Evolutionary conservation across 2,888 invertebrate genomes (phyloP).

Genomic region (Aleiodes leptofemur): DNA sequence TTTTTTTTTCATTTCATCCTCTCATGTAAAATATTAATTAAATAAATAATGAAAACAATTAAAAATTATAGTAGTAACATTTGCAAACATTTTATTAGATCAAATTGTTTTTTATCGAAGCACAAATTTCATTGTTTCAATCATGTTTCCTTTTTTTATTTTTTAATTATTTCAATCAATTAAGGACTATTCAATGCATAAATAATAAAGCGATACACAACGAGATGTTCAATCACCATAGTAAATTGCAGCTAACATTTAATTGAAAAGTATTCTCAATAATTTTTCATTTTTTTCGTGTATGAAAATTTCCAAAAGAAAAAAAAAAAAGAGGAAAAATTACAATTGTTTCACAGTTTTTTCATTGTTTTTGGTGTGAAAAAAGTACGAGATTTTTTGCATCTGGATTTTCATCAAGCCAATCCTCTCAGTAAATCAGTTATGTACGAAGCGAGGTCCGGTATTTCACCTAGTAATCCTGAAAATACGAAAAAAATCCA

Average conservation of each 20-base stretch:
- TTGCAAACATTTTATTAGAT: conserved; percentile 65
- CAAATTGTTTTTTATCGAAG: conserved; percentile 65
- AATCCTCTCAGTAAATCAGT: conserved; percentile 77
- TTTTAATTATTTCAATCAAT: not conserved
- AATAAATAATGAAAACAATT: conserved; percentile 14
- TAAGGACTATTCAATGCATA: conserved; percentile 57
- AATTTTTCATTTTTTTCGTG: not conserved
- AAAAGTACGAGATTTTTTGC: conserved; percentile 23
- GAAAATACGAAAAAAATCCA: conserved; percentile 60
- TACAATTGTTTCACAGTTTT: conserved; percentile 36
- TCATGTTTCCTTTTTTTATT: not conserved
- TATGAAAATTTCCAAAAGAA: conserved; percentile 3
- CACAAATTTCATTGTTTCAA: conserved; percentile 58
- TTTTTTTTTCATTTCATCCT: conserved; percentile 30
- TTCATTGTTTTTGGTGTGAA: conserved; percentile 1
- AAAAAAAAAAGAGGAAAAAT: conserved; percentile 29
- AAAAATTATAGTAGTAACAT: conserved; percentile 54
- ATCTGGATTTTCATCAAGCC: conserved; percentile 58
- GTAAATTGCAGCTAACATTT: conserved; percentile 40
- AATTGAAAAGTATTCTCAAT: conserved; percentile 25
- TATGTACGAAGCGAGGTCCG: conserved; percentile 81
- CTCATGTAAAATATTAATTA: conserved; percentile 7
- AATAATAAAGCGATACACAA: conserved; percentile 60
- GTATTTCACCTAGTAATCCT: conserved; percentile 82
- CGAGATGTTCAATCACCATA: conserved; percentile 50